phyloP scores from a whole-genome alignment of 2,113 vertebrate genomes.

The Pedionomus torquatus region DNA sequence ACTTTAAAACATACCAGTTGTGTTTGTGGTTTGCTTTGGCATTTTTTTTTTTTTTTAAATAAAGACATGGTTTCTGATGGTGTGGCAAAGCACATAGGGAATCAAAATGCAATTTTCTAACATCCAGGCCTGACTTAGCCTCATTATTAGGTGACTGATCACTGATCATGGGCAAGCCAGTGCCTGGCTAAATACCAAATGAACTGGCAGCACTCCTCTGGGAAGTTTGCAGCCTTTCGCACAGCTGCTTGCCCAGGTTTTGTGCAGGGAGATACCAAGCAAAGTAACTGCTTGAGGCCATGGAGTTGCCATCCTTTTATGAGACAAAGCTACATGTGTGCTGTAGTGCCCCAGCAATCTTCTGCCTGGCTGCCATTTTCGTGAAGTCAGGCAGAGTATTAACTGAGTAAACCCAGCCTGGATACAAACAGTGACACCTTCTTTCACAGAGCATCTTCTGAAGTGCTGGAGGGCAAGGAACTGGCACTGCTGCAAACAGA shows the following conservation, averaged over 20 bases:
- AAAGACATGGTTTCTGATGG: not conserved
- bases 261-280: not conserved
- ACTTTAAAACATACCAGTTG: not conserved
- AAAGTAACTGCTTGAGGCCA: not conserved
- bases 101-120: not conserved
- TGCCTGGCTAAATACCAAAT: not conserved
- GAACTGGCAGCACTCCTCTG: not conserved
- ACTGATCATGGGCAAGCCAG: not conserved
- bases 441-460: accelerated
- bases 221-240: not conserved
- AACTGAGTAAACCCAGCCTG: not conserved
- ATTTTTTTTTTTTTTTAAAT: not conserved
- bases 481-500: not conserved
- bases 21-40: not conserved
- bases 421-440: not conserved
- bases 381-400: not conserved
- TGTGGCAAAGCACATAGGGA: not conserved
- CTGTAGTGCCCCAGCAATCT: not conserved
- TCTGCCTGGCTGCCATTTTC: not conserved
- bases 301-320: not conserved
- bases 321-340: not conserved
- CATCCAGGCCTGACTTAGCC: not conserved
- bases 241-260: not conserved
- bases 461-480: not conserved
- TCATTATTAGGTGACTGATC: not conserved